Conservation (phyloP, 2,888 invertebrate species). For the Xanthia icteritia region DNA sequence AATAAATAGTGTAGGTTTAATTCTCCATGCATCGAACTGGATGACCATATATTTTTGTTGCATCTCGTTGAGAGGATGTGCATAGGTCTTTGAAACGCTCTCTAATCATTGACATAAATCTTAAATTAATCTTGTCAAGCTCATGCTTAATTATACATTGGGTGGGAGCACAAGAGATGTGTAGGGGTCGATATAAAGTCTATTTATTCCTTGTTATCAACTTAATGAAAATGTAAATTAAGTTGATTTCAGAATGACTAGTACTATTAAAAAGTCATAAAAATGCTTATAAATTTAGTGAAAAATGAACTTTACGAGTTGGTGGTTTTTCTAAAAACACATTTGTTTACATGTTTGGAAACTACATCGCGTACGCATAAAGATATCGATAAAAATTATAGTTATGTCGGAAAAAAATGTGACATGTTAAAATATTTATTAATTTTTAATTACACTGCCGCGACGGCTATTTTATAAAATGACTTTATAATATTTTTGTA, state of each 20-base stretch:
- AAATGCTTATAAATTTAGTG: too few species aligned
- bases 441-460: not conserved
- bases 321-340: too few species aligned
- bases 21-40: not conserved
- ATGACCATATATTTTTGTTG: not conserved
- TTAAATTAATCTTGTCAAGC: not conserved
- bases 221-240: too few species aligned
- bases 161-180: not conserved
- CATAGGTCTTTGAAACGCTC: not conserved
- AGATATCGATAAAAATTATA: not conserved
- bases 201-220: too few species aligned
- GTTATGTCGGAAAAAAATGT: not conserved
- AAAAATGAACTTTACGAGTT: too few species aligned
- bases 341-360: too few species aligned
- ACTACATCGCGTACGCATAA: too few species aligned
- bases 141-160: not conserved
- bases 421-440: not conserved
- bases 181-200: not conserved
- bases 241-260: too few species aligned
- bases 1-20: not conserved
- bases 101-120: not conserved
- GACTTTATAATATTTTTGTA: conserved; percentile 36
- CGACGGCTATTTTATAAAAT: not conserved
- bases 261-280: too few species aligned
- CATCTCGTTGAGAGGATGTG: not conserved